These are phyloP conservation scores for Drosophila saltans DNA, from an alignment of 1,140 invertebrate species.

Conservation along the genomic window DNA sequence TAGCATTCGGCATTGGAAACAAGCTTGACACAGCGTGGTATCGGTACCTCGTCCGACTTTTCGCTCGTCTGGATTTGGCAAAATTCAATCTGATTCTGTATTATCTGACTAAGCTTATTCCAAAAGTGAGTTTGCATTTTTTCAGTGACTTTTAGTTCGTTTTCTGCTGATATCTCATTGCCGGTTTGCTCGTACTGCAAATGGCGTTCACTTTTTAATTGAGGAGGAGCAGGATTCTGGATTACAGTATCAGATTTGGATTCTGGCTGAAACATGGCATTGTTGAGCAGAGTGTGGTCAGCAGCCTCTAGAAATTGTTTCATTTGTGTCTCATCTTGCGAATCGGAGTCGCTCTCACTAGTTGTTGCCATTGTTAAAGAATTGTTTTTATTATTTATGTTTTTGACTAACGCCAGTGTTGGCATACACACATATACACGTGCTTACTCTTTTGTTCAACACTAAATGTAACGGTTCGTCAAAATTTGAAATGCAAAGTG, in stretches of 20 bases:
- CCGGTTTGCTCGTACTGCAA: conserved; percentile 37
- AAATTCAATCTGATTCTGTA: conserved; percentile 54
- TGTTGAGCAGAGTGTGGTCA: conserved; percentile 57
- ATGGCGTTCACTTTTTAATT: conserved; percentile 50
- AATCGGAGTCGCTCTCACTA: conserved; percentile 54
- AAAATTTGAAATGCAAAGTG: conserved; percentile 16
- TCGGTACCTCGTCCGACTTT: background rate
- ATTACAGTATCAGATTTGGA: background rate
- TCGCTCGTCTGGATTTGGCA: background rate
- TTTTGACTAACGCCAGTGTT: conserved; percentile 4
- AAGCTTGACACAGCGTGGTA: conserved; percentile 23
- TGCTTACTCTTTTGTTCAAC: conserved; percentile 3
- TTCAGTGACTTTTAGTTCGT: conserved; percentile 51
- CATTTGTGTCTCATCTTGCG: conserved; percentile 51
- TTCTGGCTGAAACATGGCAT: conserved; percentile 50
- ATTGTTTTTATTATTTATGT: conserved; percentile 4
- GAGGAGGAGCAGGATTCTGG: background rate
- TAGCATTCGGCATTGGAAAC: conserved; percentile 54
- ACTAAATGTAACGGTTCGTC: conserved; percentile 8
- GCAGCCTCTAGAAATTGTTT: conserved; percentile 55
- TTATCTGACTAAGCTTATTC: conserved; percentile 53
- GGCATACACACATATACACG: background rate
- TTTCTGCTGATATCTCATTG: background rate
- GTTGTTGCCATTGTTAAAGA: conserved; percentile 16
- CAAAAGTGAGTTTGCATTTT: conserved; percentile 65